Conservation (phyloP, 1,140 invertebrate species). For the Marisa cornuarietis region DNA sequence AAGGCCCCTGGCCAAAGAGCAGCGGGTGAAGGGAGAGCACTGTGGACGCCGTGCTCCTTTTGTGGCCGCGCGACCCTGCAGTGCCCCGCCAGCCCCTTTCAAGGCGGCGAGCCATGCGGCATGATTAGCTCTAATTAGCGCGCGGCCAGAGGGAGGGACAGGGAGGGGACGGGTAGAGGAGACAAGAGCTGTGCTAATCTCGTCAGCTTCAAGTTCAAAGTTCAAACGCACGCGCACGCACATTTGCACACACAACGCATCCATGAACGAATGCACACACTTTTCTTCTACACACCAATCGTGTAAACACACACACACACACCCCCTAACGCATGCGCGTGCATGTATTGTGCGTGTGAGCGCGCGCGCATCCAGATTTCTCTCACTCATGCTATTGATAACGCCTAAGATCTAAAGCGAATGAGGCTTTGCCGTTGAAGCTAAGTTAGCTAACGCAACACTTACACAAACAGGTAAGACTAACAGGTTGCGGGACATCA, state of each 20-base stretch:
- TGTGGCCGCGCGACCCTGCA: not conserved
- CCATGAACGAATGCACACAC: too few relatives aligned
- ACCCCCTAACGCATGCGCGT: too few relatives aligned
- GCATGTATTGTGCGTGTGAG: too few relatives aligned
- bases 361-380: too few relatives aligned
- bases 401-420: too few relatives aligned
- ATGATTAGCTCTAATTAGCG: constrained; percentile 27
- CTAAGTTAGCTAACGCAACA: too few relatives aligned
- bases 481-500: too few relatives aligned
- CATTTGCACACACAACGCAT: constrained; percentile 6
- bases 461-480: too few relatives aligned
- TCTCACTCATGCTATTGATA: too few relatives aligned
- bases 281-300: not conserved
- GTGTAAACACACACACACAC: not conserved
- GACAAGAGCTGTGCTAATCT: constrained; percentile 17
- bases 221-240: not conserved
- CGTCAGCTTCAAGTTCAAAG: constrained; percentile 14
- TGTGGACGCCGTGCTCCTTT: not conserved
- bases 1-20: constrained; percentile 2
- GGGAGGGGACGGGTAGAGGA: too few relatives aligned
- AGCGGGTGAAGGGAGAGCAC: not conserved
- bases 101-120: constrained; percentile 10
- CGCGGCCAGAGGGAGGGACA: constrained; percentile 1
- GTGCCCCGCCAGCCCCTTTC: constrained; percentile 17
- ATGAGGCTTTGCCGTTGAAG: too few relatives aligned